These are phyloP conservation scores for Thinocorus orbignyianus DNA, from an alignment of 2,113 vertebrate species.

Conservation along the genomic window DNA sequence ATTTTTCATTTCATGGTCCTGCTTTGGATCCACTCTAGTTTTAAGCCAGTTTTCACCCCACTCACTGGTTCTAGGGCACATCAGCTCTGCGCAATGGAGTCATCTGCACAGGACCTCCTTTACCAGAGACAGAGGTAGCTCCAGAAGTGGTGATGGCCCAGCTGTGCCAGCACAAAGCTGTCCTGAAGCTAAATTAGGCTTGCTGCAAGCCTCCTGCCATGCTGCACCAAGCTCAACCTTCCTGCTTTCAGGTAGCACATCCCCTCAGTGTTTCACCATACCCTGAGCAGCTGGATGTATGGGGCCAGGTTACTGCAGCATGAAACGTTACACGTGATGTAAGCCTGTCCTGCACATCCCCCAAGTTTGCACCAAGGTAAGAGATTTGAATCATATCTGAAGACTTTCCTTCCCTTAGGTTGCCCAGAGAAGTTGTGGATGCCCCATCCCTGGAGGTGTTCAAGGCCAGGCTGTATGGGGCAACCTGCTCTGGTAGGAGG, in stretches of 20 bases:
- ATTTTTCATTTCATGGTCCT: neutral
- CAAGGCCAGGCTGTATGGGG: neutral
- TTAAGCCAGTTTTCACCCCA: neutral
- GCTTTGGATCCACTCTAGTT: neutral
- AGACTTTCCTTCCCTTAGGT: neutral
- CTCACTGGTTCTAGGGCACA: neutral
- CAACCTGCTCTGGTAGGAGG: neutral
- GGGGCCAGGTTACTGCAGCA: neutral
- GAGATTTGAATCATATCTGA: neutral
- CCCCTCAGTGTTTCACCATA: neutral
- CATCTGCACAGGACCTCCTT: neutral
- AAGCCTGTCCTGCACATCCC: neutral
- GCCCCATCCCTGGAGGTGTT: neutral
- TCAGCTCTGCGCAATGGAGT: neutral
- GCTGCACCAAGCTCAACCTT: neutral
- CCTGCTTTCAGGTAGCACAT: neutral
- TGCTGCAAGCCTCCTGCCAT: neutral
- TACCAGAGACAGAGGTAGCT: neutral
- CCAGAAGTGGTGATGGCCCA: neutral
- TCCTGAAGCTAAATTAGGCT: neutral
- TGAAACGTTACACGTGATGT: neutral
- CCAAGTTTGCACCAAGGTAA: neutral
- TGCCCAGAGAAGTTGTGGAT: neutral
- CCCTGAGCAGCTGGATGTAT: neutral
- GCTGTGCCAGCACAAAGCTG: neutral